Conservation (phyloP, 2,888 invertebrate genomes). For the Phania funesta region DNA sequence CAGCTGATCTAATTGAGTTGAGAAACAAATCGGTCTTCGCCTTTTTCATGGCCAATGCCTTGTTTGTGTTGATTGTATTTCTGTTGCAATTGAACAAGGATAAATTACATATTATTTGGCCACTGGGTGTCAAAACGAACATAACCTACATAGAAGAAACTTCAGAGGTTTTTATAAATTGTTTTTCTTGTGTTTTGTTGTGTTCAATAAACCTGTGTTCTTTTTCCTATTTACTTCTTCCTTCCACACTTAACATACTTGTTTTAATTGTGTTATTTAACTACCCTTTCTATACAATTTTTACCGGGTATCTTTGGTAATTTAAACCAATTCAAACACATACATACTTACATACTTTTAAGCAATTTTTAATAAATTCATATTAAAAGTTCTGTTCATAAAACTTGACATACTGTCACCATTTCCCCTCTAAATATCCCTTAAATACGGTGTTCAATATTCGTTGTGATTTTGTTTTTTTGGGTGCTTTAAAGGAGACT, state of each 20-base stretch:
- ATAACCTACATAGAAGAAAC: slow-evolving; percentile 96
- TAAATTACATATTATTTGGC: slow-evolving; percentile 98
- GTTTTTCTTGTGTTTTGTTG: slow-evolving; percentile 64
- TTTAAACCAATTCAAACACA: slow-evolving; percentile 23
- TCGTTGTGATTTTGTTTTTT: slow-evolving; percentile 3
- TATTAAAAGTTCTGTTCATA: slow-evolving; percentile 44
- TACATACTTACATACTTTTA: background rate
- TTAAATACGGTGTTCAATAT: slow-evolving; percentile 22
- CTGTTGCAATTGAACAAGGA: slow-evolving; percentile 99
- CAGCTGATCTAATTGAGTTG: slow-evolving; percentile 94
- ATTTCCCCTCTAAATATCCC: slow-evolving; percentile 5
- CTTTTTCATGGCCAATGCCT: slow-evolving; percentile 99
- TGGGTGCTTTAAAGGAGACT: background rate
- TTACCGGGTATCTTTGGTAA: slow-evolving; percentile 20
- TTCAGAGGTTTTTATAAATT: slow-evolving; percentile 86
- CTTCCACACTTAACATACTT: slow-evolving; percentile 1
- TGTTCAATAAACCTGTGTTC: slow-evolving; percentile 50
- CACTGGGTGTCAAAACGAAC: slow-evolving; percentile 96
- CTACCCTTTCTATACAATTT: background rate
- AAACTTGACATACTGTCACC: slow-evolving; percentile 14
- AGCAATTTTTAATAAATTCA: slow-evolving; percentile 29
- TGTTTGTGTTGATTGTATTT: slow-evolving; percentile 99
- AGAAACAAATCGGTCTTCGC: slow-evolving; percentile 98
- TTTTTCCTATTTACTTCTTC: slow-evolving; percentile 48
- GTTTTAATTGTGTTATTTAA: slow-evolving; percentile 25